phyloP scores from a whole-genome alignment of 2,888 invertebrate species.

The Apamea epomidion region DNA sequence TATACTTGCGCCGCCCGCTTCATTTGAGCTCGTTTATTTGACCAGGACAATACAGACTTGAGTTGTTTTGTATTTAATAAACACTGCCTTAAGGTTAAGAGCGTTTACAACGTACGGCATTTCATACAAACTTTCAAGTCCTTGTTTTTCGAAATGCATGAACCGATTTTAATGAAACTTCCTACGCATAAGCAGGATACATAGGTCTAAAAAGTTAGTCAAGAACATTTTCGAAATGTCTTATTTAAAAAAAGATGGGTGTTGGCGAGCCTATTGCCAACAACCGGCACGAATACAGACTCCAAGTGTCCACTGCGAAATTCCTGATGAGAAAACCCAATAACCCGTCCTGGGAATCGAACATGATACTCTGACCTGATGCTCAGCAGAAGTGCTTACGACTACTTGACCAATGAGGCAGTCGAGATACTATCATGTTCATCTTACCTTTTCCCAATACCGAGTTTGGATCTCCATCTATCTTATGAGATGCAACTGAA shows the following conservation, averaged over 20 bases:
- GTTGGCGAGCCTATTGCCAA: no score
- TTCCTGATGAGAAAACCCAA: not conserved
- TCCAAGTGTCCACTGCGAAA: no score
- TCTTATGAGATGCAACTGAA: not conserved
- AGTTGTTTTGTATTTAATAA: conserved; percentile 39
- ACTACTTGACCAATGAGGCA: not conserved
- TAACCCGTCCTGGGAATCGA: not conserved
- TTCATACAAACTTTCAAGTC: no score
- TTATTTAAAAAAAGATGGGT: no score
- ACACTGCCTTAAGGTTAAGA: conserved; percentile 21
- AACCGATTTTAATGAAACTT: no score
- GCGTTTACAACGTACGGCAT: no score
- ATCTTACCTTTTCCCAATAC: not conserved
- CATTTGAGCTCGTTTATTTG: conserved; percentile 74
- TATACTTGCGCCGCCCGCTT: conserved; percentile 83
- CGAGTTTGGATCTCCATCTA: not conserved
- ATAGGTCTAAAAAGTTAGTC: no score
- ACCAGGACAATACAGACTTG: conserved; percentile 64
- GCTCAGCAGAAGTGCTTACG: not conserved
- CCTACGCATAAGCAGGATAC: no score
- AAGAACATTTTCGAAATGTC: no score
- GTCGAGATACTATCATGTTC: not conserved
- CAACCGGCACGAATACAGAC: no score
- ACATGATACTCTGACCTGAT: no score
- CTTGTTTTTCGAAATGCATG: no score